Evolutionary conservation across 92 coral and sea anemone species (phyloP).

Genomic region (Metridium senile): DNA sequence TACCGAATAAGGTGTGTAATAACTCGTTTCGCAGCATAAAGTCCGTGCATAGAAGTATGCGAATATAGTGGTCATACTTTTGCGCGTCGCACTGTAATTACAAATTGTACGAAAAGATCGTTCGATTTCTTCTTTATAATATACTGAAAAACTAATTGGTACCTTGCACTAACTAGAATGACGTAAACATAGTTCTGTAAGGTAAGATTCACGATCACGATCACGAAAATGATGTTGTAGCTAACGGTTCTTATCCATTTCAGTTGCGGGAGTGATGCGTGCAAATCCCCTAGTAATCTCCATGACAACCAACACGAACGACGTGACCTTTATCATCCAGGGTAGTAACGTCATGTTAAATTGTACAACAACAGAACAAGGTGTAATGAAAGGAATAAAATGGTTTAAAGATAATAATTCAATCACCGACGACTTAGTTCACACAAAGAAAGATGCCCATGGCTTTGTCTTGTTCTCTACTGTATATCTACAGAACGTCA

Average conservation of each 20-base stretch:
- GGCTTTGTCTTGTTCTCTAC: not conserved
- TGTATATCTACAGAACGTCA: not conserved
- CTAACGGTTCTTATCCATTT: not conserved
- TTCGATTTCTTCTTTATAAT: too few species aligned
- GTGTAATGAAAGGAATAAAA: not conserved
- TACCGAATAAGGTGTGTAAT: too few species aligned
- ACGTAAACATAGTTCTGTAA: too few species aligned
- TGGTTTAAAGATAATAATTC: not conserved
- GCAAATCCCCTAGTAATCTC: not conserved
- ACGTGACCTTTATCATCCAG: not conserved
- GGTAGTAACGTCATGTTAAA: constrained; percentile 2
- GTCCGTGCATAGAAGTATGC: too few species aligned
- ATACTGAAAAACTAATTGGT: too few species aligned
- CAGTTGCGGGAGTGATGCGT: not conserved
- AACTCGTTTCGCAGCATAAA: too few species aligned
- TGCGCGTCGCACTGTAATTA: too few species aligned
- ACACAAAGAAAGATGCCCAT: not conserved
- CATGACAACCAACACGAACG: not conserved
- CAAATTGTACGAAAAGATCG: too few species aligned
- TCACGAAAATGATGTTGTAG: too few species aligned
- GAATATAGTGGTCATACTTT: too few species aligned
- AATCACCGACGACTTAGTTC: not conserved
- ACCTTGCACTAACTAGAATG: too few species aligned
- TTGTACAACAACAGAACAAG: not conserved
- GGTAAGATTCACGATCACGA: too few species aligned